Evolutionary conservation across 2,797 vertebrate genomes (phyloP), one percentile per base, ranked within the genome.

Genomic region (Sebastes flavidus): DNA sequence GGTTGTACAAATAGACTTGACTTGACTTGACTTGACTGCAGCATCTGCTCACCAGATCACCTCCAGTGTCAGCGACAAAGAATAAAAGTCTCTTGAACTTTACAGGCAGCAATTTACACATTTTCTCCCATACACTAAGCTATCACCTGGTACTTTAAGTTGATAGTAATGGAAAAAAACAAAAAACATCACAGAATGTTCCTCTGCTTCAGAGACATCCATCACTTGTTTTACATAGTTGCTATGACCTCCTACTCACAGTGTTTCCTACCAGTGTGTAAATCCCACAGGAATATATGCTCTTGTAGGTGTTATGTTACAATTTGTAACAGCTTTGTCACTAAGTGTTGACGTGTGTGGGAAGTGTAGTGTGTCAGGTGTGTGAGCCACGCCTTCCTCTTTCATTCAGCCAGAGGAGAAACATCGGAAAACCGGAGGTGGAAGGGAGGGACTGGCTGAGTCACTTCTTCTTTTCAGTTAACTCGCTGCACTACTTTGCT

Each of bases 351-450:
- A 72, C 30, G 71, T 75, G 20, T 59, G 72, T 71, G 52, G 65
- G 36, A 68, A 66, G 73, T 49, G 78, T 72, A 32, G 74, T 68
- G 36, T 80, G 69, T 88, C 62, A 81, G 86, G 79, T 87, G 83
- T 89, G 87, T 82, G 66, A 10, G 61, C 55, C 67, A 42, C 74
- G 0, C 85, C 87, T 49, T 72, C 59, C 30, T 70, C 71, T 59
- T 88, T 75, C 62, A 59, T 14, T 77, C 55, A 24, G 38, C 73
- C 25, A 61, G 56, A 72, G 20, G 8, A n/a, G 38, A 56, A 69
- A 65, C 11, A 13, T 13, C 13, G 5, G 10, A 55, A 20, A 34
- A 4, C 36, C 42, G 30, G 16, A 71, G 56, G 13, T 7, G 29
- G 36, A 78, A 42, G 4, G 5, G 22, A 72, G 77, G n/a, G 16